phyloP scores from a whole-genome alignment of 2,888 invertebrate genomes.

The Epistrophe grossulariae region DNA sequence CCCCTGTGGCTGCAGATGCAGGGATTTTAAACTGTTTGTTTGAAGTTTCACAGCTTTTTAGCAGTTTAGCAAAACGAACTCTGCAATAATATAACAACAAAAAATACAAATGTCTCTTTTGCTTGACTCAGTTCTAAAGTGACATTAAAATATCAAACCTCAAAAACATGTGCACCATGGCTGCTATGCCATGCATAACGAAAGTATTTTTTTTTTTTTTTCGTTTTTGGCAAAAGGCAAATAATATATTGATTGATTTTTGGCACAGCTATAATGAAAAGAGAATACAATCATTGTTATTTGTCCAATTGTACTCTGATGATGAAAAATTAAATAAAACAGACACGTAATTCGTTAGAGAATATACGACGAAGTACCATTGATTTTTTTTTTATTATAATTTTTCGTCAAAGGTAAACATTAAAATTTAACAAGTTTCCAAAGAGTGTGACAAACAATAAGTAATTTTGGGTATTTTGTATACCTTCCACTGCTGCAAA shows the following conservation, averaged over 20 bases:
- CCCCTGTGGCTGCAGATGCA: not conserved
- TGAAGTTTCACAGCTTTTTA: not conserved
- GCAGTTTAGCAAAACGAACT: not conserved
- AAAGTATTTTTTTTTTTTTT: not conserved
- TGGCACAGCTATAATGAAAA: constrained; percentile 18
- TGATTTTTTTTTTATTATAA: not conserved
- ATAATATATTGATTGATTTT: constrained; percentile 33
- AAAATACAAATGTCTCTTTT: not conserved
- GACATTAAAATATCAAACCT: constrained; percentile 6
- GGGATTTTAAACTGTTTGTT: not conserved
- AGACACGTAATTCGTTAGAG: constrained; percentile 21
- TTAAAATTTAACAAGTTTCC: constrained; percentile 15
- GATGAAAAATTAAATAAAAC: constrained; percentile 6
- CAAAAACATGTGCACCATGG: not conserved
- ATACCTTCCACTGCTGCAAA: constrained; percentile 1
- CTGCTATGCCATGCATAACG: not conserved
- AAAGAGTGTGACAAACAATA: constrained; percentile 36
- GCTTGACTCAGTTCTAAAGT: constrained; percentile 1
- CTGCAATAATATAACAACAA: not conserved
- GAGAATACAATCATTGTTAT: constrained; percentile 19
- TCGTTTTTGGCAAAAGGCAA: not conserved
- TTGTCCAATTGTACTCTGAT: constrained; percentile 5
- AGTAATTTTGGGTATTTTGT: constrained; percentile 25
- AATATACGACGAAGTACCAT: constrained; percentile 3
- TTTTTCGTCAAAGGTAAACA: constrained; percentile 2